Conservation (phyloP, 2,113 vertebrate genomes). For the Amia ocellicauda region DNA sequence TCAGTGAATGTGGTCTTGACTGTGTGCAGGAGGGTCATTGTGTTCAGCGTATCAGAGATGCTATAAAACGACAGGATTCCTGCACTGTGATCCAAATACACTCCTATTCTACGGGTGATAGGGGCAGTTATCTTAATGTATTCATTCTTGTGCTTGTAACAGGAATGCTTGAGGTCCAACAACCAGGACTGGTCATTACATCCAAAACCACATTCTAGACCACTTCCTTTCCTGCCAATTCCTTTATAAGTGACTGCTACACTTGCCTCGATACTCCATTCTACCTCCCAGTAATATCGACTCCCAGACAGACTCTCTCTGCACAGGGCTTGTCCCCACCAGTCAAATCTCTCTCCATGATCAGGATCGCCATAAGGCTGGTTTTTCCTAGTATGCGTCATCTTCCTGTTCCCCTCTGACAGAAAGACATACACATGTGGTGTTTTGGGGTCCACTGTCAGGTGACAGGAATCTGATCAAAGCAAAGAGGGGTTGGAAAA, state of each 20-base stretch:
- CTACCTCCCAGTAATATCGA: not conserved
- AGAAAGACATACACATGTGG: not conserved
- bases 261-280: not conserved
- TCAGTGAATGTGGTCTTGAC: no score
- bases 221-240: no score
- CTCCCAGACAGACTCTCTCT: not conserved
- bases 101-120: no score
- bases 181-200: not conserved
- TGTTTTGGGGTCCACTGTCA: not conserved
- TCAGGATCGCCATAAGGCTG: not conserved
- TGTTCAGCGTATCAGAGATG: no score
- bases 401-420: not conserved
- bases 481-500: not conserved
- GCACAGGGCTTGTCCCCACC: not conserved
- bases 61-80: no score
- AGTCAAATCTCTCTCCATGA: not conserved
- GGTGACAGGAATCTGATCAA: not conserved
- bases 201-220: not conserved
- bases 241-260: not conserved
- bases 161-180: not conserved
- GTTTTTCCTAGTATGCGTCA: not conserved
- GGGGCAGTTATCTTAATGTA: no score
- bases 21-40: no score
- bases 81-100: no score
- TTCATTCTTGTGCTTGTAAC: no score